Conservation (phyloP, 2,797 vertebrate species). For the Ibycter americanus region DNA sequence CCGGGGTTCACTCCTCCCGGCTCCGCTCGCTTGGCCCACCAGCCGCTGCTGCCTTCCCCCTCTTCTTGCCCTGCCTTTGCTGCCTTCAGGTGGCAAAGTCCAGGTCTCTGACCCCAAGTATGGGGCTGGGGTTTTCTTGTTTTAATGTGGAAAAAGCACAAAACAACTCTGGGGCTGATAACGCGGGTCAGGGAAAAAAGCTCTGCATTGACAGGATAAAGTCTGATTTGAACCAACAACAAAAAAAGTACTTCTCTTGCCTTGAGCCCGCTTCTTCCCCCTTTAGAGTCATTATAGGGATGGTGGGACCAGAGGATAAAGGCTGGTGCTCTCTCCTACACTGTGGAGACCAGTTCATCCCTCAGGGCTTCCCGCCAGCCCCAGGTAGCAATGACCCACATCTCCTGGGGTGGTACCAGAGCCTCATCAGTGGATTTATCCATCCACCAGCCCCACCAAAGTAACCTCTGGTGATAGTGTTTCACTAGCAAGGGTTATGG, state of each 20-base stretch:
- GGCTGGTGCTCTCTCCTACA: background rate
- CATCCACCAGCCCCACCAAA: background rate
- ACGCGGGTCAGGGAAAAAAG: background rate
- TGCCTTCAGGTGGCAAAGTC: background rate
- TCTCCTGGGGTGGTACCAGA: background rate
- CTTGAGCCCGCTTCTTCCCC: background rate
- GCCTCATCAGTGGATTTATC: background rate
- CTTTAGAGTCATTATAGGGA: background rate
- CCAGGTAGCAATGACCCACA: accelerated
- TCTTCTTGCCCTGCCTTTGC: background rate
- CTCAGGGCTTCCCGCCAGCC: background rate
- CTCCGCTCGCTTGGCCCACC: background rate
- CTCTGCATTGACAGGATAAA: background rate
- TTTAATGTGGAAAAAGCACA: background rate
- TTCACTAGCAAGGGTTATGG: background rate
- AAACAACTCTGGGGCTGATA: background rate
- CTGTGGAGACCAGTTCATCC: background rate
- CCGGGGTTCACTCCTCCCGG: background rate
- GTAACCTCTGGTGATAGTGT: background rate
- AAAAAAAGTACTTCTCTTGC: background rate
- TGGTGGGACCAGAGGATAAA: background rate
- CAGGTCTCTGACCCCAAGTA: background rate
- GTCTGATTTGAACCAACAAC: background rate
- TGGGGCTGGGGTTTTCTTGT: accelerated
- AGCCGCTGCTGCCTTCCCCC: background rate